phyloP scores from a whole-genome alignment of 1,140 invertebrate species.

The Papilio machaon region DNA sequence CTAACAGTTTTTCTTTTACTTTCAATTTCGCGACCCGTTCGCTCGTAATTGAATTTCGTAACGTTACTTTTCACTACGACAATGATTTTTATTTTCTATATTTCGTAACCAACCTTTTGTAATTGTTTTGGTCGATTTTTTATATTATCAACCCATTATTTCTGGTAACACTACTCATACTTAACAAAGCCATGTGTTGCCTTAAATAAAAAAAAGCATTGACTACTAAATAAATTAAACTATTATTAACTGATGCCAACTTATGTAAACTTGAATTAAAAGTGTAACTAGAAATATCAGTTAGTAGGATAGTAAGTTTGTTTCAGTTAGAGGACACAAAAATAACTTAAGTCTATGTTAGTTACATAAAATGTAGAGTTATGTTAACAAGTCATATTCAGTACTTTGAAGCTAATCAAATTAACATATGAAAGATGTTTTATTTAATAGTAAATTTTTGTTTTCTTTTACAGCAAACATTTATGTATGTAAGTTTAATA shows the following conservation, averaged over 20 bases:
- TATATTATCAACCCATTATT: not conserved
- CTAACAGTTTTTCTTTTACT: slow-evolving; percentile 25
- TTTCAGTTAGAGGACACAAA: not conserved
- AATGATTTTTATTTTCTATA: not conserved
- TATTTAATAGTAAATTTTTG: not conserved
- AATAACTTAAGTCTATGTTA: slow-evolving; percentile 18
- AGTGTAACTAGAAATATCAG: not conserved
- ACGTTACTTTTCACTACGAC: slow-evolving; percentile 4
- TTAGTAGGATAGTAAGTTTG: not conserved
- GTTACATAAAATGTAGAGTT: not conserved
- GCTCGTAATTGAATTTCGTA: slow-evolving; percentile 13
- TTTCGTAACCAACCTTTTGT: not conserved
- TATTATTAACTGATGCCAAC: not conserved
- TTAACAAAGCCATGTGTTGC: slow-evolving; percentile 30
- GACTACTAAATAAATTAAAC: not conserved
- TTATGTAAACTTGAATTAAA: not conserved
- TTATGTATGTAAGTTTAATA: not conserved
- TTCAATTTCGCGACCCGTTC: not conserved
- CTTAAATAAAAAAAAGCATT: slow-evolving; percentile 3
- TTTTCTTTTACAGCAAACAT: not conserved
- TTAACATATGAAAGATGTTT: not conserved
- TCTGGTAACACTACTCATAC: slow-evolving; percentile 36
- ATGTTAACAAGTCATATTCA: not conserved
- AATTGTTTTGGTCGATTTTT: no score
- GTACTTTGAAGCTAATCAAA: slow-evolving; percentile 14